Evolutionary conservation across 2,888 invertebrate species (phyloP).

Genomic region (Drosophila subquinaria): DNA sequence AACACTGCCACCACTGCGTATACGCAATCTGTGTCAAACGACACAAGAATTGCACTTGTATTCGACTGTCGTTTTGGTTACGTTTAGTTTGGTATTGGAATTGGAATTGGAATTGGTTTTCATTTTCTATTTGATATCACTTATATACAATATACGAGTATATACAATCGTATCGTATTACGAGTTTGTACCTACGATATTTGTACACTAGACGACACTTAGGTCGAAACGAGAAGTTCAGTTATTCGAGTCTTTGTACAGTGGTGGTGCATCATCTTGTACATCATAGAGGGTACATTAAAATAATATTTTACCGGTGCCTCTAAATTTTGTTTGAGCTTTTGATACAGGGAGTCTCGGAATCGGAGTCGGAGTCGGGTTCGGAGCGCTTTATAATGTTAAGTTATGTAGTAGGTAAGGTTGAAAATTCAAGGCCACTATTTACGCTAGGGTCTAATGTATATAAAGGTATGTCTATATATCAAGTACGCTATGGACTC

Average conservation of each 20-base stretch:
- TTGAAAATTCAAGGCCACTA: conserved; percentile 22
- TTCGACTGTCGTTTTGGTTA: conserved; percentile 43
- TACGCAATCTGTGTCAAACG: conserved; percentile 63
- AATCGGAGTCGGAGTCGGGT: conserved; percentile 1
- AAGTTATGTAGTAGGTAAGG: conserved; percentile 25
- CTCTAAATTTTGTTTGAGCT: conserved; percentile 35
- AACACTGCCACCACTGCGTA: conserved; percentile 86
- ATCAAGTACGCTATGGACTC: conserved; percentile 20
- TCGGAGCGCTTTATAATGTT: conserved; percentile 28
- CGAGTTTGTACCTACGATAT: conserved; percentile 23
- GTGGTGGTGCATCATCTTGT: conserved; percentile 48
- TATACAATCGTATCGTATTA: conserved; percentile 30
- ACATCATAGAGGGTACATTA: not conserved
- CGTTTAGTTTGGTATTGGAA: not conserved
- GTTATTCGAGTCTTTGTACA: conserved; percentile 45
- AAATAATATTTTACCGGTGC: conserved; percentile 38
- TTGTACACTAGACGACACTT: conserved; percentile 42
- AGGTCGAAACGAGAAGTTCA: conserved; percentile 22
- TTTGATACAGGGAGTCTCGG: conserved; percentile 10
- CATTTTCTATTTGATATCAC: conserved; percentile 17
- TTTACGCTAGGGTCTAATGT: conserved; percentile 22
- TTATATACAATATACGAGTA: conserved; percentile 43
- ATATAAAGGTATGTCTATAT: not conserved
- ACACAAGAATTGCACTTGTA: conserved; percentile 60
- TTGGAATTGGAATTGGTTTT: not conserved